These are phyloP conservation scores for Phenacoccus solenopsis DNA, from an alignment of 1,140 invertebrate species.

Conservation along the genomic window DNA sequence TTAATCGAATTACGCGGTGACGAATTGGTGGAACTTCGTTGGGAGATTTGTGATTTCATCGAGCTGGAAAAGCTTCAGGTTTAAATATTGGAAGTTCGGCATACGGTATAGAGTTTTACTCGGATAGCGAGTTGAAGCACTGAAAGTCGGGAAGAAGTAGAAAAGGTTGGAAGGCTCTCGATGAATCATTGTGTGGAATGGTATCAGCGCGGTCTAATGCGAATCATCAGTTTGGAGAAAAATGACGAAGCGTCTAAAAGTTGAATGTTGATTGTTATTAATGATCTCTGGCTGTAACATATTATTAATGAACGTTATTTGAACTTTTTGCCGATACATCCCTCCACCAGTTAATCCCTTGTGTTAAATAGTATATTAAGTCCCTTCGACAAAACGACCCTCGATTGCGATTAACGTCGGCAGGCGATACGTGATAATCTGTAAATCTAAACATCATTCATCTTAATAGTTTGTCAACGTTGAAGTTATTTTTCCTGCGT, in stretches of 20 bases:
- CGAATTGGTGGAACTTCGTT: too few relatives aligned
- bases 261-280: conserved; percentile 3
- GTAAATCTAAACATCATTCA: conserved; percentile 3
- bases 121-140: too few relatives aligned
- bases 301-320: background rate
- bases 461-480: conserved; percentile 2
- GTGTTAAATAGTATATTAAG: background rate
- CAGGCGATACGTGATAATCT: background rate
- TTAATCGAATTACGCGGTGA: too few relatives aligned
- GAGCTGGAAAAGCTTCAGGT: too few relatives aligned
- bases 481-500: background rate
- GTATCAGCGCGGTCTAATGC: background rate
- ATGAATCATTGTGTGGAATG: background rate
- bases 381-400: background rate
- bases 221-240: background rate
- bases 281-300: background rate
- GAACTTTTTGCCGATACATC: background rate
- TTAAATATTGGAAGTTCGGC: too few relatives aligned
- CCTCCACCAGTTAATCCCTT: conserved; percentile 1
- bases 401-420: background rate
- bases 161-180: too few relatives aligned
- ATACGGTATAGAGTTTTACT: too few relatives aligned
- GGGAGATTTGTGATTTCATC: too few relatives aligned
- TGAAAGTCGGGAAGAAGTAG: too few relatives aligned
- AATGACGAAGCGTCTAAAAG: background rate